These are phyloP conservation scores for Paratrypauchen microcephalus DNA, from an alignment of 2,797 vertebrate species.

Conservation along the genomic window DNA sequence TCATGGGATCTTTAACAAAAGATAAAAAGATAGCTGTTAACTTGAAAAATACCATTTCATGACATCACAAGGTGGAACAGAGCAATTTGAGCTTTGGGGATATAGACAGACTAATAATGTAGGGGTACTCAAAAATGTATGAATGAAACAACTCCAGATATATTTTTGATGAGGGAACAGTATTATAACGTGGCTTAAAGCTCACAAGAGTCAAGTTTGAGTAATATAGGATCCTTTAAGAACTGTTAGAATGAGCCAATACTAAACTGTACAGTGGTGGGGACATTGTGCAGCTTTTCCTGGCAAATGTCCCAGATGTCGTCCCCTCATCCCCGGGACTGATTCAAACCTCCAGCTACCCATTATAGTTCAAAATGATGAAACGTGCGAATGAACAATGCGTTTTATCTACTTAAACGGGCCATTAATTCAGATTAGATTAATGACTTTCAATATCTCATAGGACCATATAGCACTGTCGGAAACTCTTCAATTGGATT, in stretches of 20 bases:
- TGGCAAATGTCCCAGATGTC: background rate
- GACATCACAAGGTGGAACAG: too few relatives aligned
- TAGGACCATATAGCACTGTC: conserved; percentile 7
- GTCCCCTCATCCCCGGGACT: background rate
- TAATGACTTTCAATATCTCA: conserved; percentile 41
- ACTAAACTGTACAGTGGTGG: background rate
- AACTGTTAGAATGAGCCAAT: background rate
- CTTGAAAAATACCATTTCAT: too few relatives aligned
- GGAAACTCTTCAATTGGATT: conserved; percentile 1
- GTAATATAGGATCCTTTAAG: too few relatives aligned
- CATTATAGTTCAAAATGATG: conserved; percentile 7
- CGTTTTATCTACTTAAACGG: conserved; percentile 43
- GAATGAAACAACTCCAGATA: too few relatives aligned
- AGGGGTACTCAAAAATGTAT: too few relatives aligned
- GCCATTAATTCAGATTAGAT: conserved; percentile 42
- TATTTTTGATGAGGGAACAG: too few relatives aligned
- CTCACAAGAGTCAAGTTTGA: too few relatives aligned
- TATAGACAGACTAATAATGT: too few relatives aligned
- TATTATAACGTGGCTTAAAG: too few relatives aligned
- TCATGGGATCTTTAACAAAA: too few relatives aligned
- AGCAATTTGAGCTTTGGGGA: too few relatives aligned
- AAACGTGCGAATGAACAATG: conserved; percentile 6
- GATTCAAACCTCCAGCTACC: background rate
- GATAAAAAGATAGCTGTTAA: too few relatives aligned
- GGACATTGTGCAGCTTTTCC: background rate